phyloP scores from a whole-genome alignment of 2,888 invertebrate species.

The Clusia tigrina region DNA sequence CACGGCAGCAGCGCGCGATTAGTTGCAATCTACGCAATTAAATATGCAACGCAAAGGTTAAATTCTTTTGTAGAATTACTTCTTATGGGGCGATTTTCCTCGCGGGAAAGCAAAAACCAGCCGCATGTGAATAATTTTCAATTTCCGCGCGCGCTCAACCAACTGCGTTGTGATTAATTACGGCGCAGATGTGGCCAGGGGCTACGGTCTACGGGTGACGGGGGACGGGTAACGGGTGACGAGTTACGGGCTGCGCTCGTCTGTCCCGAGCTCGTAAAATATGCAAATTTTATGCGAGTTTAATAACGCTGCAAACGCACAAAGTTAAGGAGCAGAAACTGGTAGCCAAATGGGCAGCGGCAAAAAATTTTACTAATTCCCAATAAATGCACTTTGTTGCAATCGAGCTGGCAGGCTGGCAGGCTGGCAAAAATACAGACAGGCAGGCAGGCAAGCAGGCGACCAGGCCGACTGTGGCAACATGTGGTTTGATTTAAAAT shows the following conservation, averaged over 20 bases:
- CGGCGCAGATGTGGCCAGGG: neutral
- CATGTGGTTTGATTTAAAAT: neutral
- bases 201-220: neutral
- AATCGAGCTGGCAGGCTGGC: neutral
- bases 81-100: neutral
- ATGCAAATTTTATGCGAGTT: slow-evolving; percentile 8
- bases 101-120: neutral
- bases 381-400: neutral
- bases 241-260: no score
- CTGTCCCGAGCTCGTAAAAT: neutral
- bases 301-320: neutral
- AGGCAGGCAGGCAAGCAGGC: neutral
- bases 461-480: neutral
- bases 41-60: neutral
- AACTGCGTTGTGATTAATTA: neutral
- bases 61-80: neutral
- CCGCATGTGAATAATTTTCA: neutral
- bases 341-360: neutral
- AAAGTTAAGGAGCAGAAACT: neutral
- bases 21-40: neutral
- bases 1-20: neutral
- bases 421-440: neutral
- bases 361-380: neutral
- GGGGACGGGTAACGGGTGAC: no score
- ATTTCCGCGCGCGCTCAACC: neutral